Evolutionary conservation across 37 sponge, comb jelly and placozoan species (phyloP), one percentile per base, ranked within the genome.

Genomic region (Halichondria panicea): DNA sequence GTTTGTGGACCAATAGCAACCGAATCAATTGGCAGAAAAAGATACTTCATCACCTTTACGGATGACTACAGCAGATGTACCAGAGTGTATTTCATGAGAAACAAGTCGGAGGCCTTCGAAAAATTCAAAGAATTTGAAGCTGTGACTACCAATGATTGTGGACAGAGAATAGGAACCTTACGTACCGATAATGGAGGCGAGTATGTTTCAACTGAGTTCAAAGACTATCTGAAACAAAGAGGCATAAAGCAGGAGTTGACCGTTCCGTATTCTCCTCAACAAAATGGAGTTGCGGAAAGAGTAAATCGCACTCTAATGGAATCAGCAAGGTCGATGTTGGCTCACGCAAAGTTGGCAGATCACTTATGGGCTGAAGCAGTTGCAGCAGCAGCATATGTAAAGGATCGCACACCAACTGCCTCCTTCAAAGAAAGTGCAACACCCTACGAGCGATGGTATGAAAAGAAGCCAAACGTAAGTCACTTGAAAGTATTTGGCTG

Each of bases 61-160:
- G 86, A 78, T 78, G 86, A 85, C 44, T 78, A 71, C 39, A 63
- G 79, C 22, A 40, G 79, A 71, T 77, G 72, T 66, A 53, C 40
- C 22, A 45, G 66, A 33, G 73, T 85, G 11, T 78, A 77, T 39
- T 85, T 85, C 38, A 15, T 86, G 66, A 77, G 64, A 43, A 25
- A 77, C 42, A 85, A 85, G 12, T 78, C 78, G 21, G 66, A 78
- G 54, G 86, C 43, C 19, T 24, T 77, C 19, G 65, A 46, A 19
- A 85, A 78, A 46, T 85, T 77, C 63, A 70, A 78, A 46, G 86
- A 85, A 43, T 85, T 78, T 55, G 79, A 85, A 63, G 78, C 79
- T 27, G 35, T 25, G 19, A 66, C 71, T 6, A 15, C 39, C 18
- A 78, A 72, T 53, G 68, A 72, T 12, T 53, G 79, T 62, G 79